phyloP scores from a whole-genome alignment of 2,113 vertebrate genomes.

The Python bivittatus region DNA sequence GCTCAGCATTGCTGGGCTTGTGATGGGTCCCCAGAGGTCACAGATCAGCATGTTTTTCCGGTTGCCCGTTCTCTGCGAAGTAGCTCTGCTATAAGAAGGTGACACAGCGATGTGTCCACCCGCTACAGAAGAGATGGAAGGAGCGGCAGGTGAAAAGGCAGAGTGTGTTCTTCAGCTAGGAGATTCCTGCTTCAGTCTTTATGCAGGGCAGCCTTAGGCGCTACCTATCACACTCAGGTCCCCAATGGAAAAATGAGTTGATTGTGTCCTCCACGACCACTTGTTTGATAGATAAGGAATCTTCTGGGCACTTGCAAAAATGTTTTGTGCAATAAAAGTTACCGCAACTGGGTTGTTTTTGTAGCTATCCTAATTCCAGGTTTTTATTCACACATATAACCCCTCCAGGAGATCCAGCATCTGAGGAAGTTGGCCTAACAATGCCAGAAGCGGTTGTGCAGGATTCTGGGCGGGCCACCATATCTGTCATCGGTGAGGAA shows the following conservation, averaged over 20 bases:
- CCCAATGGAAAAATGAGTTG: neutral
- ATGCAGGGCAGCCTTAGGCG: neutral
- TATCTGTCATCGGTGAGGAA: conserved; percentile 60
- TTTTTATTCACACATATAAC: conserved; percentile 15
- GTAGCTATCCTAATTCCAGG: neutral
- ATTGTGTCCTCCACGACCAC: neutral
- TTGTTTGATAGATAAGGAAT: neutral
- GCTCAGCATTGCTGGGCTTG: neutral
- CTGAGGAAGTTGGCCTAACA: conserved; percentile 59
- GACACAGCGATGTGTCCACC: neutral
- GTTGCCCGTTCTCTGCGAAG: neutral
- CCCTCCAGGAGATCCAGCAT: conserved; percentile 49
- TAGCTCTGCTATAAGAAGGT: neutral
- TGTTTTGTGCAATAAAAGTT: neutral
- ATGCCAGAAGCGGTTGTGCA: conserved; percentile 57
- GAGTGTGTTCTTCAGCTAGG: neutral
- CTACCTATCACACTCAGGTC: neutral
- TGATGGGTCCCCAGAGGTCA: neutral
- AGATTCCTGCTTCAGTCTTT: neutral
- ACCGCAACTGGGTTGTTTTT: conserved; percentile 18
- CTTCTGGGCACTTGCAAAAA: neutral
- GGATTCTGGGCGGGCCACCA: conserved; percentile 50
- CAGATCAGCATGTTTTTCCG: neutral
- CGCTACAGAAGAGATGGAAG: neutral
- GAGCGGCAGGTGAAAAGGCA: neutral